A percentile compares a stretch with the other conserved stretches of the same genome.
These are phyloP conservation scores for Hypotaenidia okinawae DNA, from an alignment of 2,797 vertebrate species.

Conservation along the genomic window DNA sequence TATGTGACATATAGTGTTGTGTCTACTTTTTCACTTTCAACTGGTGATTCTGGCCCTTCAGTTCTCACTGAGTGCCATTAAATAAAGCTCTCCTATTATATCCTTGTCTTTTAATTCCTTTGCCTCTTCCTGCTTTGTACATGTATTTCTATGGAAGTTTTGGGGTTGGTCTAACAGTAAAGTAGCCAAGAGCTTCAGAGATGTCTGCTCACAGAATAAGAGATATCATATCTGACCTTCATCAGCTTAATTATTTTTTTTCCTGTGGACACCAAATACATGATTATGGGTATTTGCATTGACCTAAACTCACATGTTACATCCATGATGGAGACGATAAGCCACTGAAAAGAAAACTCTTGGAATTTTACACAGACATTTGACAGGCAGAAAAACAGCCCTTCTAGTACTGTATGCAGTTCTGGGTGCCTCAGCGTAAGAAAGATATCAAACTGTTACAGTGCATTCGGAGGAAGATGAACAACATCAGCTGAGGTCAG, in stretches of 20 bases:
- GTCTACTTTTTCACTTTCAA: neutral
- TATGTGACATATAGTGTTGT: neutral
- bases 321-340: neutral
- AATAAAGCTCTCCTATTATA: neutral
- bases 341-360: neutral
- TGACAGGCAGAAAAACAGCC: neutral
- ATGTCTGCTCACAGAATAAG: neutral
- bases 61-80: neutral
- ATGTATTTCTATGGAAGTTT: neutral
- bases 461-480: neutral
- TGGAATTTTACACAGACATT: neutral
- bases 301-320: neutral
- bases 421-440: neutral
- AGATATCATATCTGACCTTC: neutral
- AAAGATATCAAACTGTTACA: neutral
- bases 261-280: neutral
- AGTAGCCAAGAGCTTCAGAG: neutral
- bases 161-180: neutral
- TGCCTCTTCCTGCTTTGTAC: neutral
- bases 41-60: neutral
- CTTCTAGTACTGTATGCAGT: neutral
- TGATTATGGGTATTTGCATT: neutral
- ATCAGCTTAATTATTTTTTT: neutral
- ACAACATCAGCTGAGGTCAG: neutral
- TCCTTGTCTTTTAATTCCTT: neutral